Conservation (phyloP, 2,797 vertebrate genomes). For the Rhinophrynus dorsalis region DNA sequence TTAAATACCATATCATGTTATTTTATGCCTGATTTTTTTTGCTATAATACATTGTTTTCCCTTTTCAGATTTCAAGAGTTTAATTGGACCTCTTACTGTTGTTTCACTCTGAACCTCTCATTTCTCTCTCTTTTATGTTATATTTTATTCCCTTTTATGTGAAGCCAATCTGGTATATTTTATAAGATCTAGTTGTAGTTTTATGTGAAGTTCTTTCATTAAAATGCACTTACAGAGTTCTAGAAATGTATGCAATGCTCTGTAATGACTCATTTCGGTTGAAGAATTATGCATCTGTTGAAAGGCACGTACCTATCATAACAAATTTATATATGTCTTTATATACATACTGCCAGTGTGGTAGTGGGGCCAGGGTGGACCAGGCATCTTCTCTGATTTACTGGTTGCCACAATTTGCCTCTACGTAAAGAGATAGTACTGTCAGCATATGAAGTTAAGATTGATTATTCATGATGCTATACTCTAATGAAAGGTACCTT, state of each 20-base stretch:
- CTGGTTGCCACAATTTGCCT: no score
- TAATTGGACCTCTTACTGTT: conserved; percentile 44
- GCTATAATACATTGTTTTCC: neutral
- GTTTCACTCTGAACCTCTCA: conserved; percentile 21
- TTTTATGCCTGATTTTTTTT: conserved; percentile 20
- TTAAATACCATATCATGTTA: conserved; percentile 8
- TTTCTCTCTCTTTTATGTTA: conserved; percentile 29
- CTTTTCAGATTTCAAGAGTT: conserved; percentile 21
- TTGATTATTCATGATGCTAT: no score
- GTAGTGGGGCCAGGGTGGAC: no score
- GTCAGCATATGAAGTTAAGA: no score
- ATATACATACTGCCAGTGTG: neutral
- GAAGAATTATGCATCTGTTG: neutral
- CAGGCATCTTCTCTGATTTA: no score
- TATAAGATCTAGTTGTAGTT: conserved; percentile 3
- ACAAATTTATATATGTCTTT: conserved; percentile 2
- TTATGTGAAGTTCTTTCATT: conserved; percentile 7
- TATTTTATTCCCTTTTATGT: conserved; percentile 45
- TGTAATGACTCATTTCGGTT: neutral
- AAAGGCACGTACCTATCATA: neutral
- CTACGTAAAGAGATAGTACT: no score
- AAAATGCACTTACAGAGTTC: neutral
- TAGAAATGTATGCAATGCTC: neutral
- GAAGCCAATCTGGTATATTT: conserved; percentile 19
- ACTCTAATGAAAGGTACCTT: no score